Conservation (phyloP, 2,888 invertebrate species). For the Hydroisotoma schaefferi region DNA sequence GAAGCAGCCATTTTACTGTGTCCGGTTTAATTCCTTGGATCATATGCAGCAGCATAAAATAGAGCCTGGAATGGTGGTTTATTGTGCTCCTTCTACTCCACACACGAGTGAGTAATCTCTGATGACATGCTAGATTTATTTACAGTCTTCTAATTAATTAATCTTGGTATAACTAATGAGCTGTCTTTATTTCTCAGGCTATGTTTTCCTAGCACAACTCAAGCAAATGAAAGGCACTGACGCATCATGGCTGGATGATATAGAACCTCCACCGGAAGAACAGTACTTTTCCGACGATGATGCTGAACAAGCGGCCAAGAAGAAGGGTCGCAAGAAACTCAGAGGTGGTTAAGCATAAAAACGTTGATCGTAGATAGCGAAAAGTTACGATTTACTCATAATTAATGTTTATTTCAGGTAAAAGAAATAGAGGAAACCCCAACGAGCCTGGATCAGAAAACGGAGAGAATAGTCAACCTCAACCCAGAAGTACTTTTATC, state of each 20-base stretch:
- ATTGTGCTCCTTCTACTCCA: constrained; percentile 72
- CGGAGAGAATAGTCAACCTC: no score
- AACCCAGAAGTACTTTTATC: no score
- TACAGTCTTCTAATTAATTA: constrained; percentile 3
- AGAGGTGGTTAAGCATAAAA: no score
- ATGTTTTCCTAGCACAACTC: constrained; percentile 41
- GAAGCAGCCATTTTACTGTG: constrained; percentile 76
- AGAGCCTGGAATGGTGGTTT: constrained; percentile 68
- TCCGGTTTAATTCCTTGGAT: constrained; percentile 78
- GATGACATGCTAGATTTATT: neutral
- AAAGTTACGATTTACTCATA: no score
- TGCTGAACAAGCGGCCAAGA: constrained; percentile 60
- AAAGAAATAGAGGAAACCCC: no score
- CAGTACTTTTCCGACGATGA: constrained; percentile 88
- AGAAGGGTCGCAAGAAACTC: constrained; percentile 12
- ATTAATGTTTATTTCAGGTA: no score
- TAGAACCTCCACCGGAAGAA: constrained; percentile 69
- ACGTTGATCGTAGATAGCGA: no score
- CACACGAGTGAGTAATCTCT: constrained; percentile 58
- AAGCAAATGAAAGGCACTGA: constrained; percentile 69
- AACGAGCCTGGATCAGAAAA: no score
- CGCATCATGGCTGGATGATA: constrained; percentile 80
- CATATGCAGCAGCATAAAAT: constrained; percentile 70
- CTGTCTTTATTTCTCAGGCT: constrained; percentile 21
- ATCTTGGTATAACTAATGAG: neutral